Percentiles rank a stretch among this genome's conserved stretches.
These are phyloP conservation scores for Ophiodon elongatus DNA, from an alignment of 2,113 vertebrate genomes.

Conservation along the genomic window DNA sequence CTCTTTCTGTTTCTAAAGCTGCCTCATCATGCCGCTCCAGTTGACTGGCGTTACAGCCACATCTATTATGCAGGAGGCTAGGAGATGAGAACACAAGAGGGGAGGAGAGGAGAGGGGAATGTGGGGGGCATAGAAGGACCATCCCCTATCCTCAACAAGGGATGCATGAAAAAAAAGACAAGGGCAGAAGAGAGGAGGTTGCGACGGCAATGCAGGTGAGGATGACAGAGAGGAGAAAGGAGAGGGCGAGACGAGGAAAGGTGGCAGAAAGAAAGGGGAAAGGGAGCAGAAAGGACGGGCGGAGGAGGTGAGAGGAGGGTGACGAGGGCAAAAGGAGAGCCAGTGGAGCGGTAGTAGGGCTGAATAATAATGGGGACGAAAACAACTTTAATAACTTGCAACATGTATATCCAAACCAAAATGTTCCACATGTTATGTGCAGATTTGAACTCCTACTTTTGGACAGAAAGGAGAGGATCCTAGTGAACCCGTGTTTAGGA, in stretches of 20 bases:
- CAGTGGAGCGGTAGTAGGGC: not conserved
- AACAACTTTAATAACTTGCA: not conserved
- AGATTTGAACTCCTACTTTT: not conserved
- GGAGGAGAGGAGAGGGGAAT: not conserved
- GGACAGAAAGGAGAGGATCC: not conserved
- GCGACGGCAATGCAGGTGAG: not conserved
- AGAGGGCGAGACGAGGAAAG: not conserved
- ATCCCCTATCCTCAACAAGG: not conserved
- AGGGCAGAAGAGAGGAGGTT: conserved; percentile 7
- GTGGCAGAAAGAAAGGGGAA: not conserved
- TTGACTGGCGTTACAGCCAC: conserved; percentile 67
- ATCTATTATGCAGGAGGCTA: conserved; percentile 71
- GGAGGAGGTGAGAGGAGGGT: not conserved
- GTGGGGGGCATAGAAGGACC: not conserved
- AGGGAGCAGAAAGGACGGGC: not conserved
- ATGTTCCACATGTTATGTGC: not conserved
- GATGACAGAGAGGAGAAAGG: not conserved
- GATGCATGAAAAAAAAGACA: not conserved
- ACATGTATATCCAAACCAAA: no score
- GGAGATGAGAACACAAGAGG: conserved; percentile 61
- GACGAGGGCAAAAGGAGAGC: not conserved
- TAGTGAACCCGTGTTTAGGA: not conserved
- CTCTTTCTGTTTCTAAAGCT: conserved; percentile 47
- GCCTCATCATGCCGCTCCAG: conserved; percentile 64
- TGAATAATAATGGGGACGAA: not conserved